Evolutionary conservation across 1,140 invertebrate species (phyloP), one percentile per base, ranked within the genome.

Genomic region (Leptinotarsa undecemlineata): DNA sequence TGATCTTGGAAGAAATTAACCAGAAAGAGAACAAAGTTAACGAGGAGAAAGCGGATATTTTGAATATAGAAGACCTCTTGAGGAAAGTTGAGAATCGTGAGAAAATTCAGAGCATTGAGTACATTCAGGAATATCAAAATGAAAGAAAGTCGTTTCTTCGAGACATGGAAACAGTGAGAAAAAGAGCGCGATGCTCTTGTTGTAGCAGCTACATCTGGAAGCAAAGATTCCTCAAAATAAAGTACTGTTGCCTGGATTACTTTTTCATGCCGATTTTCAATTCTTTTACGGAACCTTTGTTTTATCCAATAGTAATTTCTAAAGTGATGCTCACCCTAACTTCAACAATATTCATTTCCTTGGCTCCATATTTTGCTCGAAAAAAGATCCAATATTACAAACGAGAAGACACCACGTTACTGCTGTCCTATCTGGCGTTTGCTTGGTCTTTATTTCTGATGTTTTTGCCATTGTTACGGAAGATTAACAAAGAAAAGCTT

Each of bases 401-500:
- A 61, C 62, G 73, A 5, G 74, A 75, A 48, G 79, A 82, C 21
- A 79, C 76, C 11, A 75, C 75, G 33, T 79, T 82, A 69, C 62
- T 82, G n/a, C 70, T 81, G 42, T 78, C 78, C 3, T 79, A 78
- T 48, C 76, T 81, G 1, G 80, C 79, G 0, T 81, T 82, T 51
- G 73, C 81, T 61, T 82, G 81, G 81, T 74, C 73, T 47, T 81
- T 82, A 57, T 82, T 80, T 62, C 33, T 81, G 13, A 73, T 81
- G 15, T 61, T 72, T n/a, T 71, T 81, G 11, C 81, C 81, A 14
- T 26, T 81, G 63, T 67, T 78, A 11, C 70, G 73, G 21, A 81
- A 77, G 26, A 51, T 81, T 17, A 77, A 72, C 48, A 71, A 74
- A 26, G 21, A 66, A 4, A 79, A 76, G 63, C 72, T 78, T 1